Conservation (phyloP, 2,888 invertebrate genomes). For the Drosophila histrio region DNA sequence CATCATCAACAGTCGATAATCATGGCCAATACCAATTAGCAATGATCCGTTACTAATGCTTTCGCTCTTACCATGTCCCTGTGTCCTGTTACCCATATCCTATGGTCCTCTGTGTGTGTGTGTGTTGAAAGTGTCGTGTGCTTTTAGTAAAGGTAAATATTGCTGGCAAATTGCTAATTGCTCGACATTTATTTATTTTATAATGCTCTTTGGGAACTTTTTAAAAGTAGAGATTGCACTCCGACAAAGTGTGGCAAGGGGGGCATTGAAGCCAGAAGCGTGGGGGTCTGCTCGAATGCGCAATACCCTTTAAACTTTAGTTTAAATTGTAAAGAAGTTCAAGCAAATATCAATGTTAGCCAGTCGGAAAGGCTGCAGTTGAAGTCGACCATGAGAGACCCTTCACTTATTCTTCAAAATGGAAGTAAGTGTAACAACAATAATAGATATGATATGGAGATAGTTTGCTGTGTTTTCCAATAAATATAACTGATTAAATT, state of each 20-base stretch:
- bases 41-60: conserved; percentile 39
- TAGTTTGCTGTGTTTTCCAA: too few species aligned
- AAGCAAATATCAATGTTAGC: too few species aligned
- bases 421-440: too few species aligned
- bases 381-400: too few species aligned
- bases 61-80: neutral
- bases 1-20: conserved; percentile 22
- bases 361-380: too few species aligned
- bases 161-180: conserved; percentile 36
- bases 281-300: neutral
- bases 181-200: conserved; percentile 24
- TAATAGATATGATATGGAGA: too few species aligned
- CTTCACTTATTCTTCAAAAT: too few species aligned
- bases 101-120: neutral
- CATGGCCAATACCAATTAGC: conserved; percentile 36
- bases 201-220: conserved; percentile 5
- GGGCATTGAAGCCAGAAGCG: neutral
- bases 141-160: conserved; percentile 30
- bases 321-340: neutral
- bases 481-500: too few species aligned
- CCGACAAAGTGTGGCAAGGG: neutral
- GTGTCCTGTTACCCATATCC: neutral
- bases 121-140: neutral
- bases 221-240: neutral
- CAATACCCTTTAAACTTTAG: neutral